These are phyloP conservation scores for Chrysocyon brachyurus DNA, from an alignment of 2,797 vertebrate species.

Conservation along the genomic window DNA sequence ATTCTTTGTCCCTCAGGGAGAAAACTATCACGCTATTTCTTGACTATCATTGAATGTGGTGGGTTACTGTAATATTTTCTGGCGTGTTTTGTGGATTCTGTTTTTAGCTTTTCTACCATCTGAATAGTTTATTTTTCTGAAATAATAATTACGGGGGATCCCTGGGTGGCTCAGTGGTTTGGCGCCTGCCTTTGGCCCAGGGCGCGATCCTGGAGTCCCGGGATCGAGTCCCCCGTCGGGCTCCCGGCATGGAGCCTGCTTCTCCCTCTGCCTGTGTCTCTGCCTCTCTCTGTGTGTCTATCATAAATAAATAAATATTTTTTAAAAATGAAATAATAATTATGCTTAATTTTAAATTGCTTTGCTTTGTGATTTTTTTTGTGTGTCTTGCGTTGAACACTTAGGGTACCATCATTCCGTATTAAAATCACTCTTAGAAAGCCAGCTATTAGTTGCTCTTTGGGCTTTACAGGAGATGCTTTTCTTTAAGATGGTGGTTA, in stretches of 20 bases:
- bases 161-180: too few species aligned
- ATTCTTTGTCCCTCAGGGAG: background rate
- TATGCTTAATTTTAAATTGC: conserved; percentile 50
- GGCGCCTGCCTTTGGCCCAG: too few species aligned
- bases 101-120: conserved; percentile 3
- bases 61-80: background rate
- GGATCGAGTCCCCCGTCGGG: too few species aligned
- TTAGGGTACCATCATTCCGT: background rate
- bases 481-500: conserved; percentile 24
- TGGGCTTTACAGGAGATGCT: conserved; percentile 24
- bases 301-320: too few species aligned
- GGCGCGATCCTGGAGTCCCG: too few species aligned
- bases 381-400: background rate
- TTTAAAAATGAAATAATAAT: background rate
- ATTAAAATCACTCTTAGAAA: conserved; percentile 20
- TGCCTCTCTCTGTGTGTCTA: too few species aligned
- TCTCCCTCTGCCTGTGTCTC: too few species aligned
- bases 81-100: background rate
- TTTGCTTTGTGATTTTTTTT: conserved; percentile 24
- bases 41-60: background rate
- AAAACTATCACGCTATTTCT: background rate
- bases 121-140: conserved; percentile 24
- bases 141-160: background rate
- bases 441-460: background rate
- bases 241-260: too few species aligned